phyloP scores from a whole-genome alignment of 2,888 invertebrate species.

The Encarsia formosa region DNA sequence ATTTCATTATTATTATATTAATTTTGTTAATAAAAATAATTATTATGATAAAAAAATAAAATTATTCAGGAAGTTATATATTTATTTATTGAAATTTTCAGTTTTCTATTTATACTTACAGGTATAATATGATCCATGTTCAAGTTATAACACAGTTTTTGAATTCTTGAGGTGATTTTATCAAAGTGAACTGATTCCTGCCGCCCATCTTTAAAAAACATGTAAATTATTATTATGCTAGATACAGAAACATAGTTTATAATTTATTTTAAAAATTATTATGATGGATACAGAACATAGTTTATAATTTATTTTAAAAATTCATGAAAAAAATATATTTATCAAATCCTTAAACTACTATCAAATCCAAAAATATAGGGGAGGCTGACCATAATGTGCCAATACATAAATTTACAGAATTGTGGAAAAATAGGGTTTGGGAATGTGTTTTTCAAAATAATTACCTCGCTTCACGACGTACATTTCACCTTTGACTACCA shows the following conservation, averaged over 20 bases:
- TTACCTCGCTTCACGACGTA: conserved; percentile 21
- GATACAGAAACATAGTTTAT: not conserved
- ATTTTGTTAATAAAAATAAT: conserved; percentile 4
- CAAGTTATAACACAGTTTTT: conserved; percentile 91
- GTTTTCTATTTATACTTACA: conserved; percentile 61
- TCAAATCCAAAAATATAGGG: too few relatives aligned
- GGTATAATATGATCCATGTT: conserved; percentile 96
- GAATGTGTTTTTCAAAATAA: conserved; percentile 3
- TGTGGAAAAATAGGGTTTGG: too few relatives aligned
- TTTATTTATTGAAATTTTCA: too few relatives aligned
- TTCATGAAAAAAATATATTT: too few relatives aligned
- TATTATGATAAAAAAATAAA: not conserved
- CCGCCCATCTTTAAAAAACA: conserved; percentile 66
- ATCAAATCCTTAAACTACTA: too few relatives aligned
- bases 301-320: too few relatives aligned
- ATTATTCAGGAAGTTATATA: too few relatives aligned
- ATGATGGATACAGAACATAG: too few relatives aligned
- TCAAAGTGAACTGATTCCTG: conserved; percentile 92
- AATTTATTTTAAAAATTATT: too few relatives aligned
- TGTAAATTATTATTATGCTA: not conserved
- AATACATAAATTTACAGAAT: too few relatives aligned
- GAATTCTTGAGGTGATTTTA: conserved; percentile 94
- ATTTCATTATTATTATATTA: not conserved
- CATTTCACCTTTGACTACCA: conserved; percentile 21
- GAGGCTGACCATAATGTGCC: too few relatives aligned